Base-by-base conservation (phyloP, 2,888 invertebrate genomes). In the Nomada flava region DNA sequence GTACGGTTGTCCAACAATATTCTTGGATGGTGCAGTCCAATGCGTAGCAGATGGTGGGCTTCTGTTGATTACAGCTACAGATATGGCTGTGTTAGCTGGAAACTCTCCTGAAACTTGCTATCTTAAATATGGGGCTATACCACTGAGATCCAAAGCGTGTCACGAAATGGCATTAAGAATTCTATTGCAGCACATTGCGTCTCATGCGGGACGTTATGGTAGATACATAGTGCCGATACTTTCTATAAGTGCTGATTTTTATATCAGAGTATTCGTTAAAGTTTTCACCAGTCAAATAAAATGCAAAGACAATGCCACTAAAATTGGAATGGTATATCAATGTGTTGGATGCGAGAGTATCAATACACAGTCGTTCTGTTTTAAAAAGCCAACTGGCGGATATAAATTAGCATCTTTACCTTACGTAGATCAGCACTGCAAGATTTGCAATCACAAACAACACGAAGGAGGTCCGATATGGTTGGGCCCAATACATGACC, bases 161-260 rank as follows among this genome's bases (percentile, higher is more conserved):
- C 99, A 99, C 94, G 99, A 99, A 95, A 97, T 99, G 96, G 98
- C 98, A 0, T 93, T 99, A n/a, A 95, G 99, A 84, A 99, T 99
- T 91, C 94, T 99, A 55, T 94, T 99, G 29, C 97, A 98, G 91
- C 96, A 97, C 87, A 97, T 99, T 85, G 98, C 99, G 91, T 95
- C 96, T 0, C 98, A 98, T 91, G 99, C 99, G 0, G 98, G 98
- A 91, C 95, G 98, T 47, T 98, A 99, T 94, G 97, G 98, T 4
- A 96, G 98, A 83, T 98, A 98, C 93, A 98, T 99, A 87, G 96
- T 96, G 59, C 99, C 99, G 0, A 92, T 99, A 60, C 93, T 99
- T 2, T 98, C 98, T 42, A 94, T 99, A 84, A 98, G 98, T 29
- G 98, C 97, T 0, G 99, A 99, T 94, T 99, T 99, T 94, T 99